Percentiles rank a stretch among this genome's conserved stretches.
Conservation (phyloP, 2,888 invertebrate species). For the Campoletis raptor region DNA sequence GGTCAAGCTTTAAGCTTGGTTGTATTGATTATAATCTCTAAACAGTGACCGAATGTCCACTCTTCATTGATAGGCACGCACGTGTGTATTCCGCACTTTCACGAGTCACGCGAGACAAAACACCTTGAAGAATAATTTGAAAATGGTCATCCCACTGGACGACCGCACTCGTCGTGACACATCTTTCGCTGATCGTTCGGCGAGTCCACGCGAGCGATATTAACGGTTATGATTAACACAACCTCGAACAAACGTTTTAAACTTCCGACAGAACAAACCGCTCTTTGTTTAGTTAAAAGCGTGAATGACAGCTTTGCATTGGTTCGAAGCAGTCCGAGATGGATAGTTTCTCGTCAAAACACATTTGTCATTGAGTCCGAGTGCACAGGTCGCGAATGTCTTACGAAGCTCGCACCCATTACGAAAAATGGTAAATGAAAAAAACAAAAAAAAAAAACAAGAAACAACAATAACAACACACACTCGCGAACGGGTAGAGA, state of each 20-base stretch:
- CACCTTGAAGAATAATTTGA: conserved; percentile 22
- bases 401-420: background rate
- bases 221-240: background rate
- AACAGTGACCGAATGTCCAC: background rate
- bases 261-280: background rate
- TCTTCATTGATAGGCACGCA: conserved; percentile 39
- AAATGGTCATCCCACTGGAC: conserved; percentile 54
- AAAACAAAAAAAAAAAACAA: background rate
- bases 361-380: conserved; percentile 34
- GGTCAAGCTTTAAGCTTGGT: background rate
- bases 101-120: conserved; percentile 55
- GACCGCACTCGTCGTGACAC: conserved; percentile 50
- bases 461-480: conserved; percentile 3
- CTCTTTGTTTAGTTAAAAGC: background rate
- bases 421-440: background rate
- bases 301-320: background rate
- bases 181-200: conserved; percentile 23
- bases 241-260: background rate
- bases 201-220: conserved; percentile 28
- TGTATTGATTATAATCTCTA: background rate
- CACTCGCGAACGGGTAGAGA: conserved; percentile 10
- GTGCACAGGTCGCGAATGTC: background rate
- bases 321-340: conserved; percentile 26
- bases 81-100: conserved; percentile 56
- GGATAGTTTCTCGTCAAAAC: conserved; percentile 18